Percentiles rank a stretch among this genome's conserved stretches.
Evolutionary conservation across 2,113 vertebrate genomes (phyloP).

Genomic region (Stigmatopora argus): DNA sequence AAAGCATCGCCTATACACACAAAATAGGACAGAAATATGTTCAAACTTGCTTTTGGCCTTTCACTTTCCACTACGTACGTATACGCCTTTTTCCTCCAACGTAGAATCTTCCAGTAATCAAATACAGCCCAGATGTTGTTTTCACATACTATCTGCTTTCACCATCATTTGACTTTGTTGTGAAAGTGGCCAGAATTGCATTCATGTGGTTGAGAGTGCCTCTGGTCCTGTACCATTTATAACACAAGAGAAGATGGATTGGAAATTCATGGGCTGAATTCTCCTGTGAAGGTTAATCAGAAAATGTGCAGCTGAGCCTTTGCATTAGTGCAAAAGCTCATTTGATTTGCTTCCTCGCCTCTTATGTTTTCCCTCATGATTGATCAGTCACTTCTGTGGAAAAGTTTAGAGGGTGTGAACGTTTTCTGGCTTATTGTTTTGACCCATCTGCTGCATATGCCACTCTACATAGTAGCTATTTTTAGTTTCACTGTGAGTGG

Average conservation of each 20-base stretch:
- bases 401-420: conserved; percentile 51
- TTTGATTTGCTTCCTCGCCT: conserved; percentile 47
- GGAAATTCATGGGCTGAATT: conserved; percentile 49
- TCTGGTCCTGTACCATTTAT: conserved; percentile 26
- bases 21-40: conserved; percentile 26
- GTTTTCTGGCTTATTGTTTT: conserved; percentile 39
- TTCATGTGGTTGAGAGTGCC: conserved; percentile 28
- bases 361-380: conserved; percentile 43
- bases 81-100: conserved; percentile 20
- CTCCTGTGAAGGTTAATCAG: conserved; percentile 47
- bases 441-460: conserved; percentile 43
- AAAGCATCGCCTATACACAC: conserved; percentile 9
- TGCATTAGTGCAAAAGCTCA: conserved; percentile 34
- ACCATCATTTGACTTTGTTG: conserved; percentile 52
- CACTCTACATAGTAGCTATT: conserved; percentile 47
- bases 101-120: conserved; percentile 41
- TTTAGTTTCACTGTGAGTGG: conserved; percentile 36
- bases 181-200: conserved; percentile 40
- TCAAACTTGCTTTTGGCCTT: neutral
- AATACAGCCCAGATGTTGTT: conserved; percentile 55
- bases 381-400: conserved; percentile 42
- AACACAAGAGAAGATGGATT: conserved; percentile 44
- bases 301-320: conserved; percentile 50
- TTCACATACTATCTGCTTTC: conserved; percentile 41
- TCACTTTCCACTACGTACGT: neutral